Percentiles rank a stretch among this genome's conserved stretches.
Evolutionary conservation across 2,888 invertebrate species (phyloP).

Genomic region (Euplexia lucipara): DNA sequence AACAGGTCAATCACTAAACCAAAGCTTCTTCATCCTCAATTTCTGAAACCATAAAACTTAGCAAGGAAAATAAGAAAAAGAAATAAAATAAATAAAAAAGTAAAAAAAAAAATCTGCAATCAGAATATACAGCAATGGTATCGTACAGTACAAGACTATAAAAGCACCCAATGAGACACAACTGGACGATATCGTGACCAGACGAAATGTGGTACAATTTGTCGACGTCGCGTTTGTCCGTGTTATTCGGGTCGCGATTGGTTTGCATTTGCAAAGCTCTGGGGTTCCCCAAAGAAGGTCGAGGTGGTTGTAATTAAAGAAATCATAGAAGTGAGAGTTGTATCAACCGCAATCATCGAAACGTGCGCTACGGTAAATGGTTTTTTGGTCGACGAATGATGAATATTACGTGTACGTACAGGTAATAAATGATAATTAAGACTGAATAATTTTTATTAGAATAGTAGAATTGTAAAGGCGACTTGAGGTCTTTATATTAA

Average conservation of each 20-base stretch:
- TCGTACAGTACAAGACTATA: slow-evolving; percentile 38
- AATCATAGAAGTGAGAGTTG: slow-evolving; percentile 49
- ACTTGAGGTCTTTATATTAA: no score
- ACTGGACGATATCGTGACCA: slow-evolving; percentile 70
- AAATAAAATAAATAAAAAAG: no score
- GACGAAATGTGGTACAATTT: slow-evolving; percentile 69
- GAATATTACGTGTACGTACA: not conserved
- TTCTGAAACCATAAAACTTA: no score
- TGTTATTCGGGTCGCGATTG: slow-evolving; percentile 50
- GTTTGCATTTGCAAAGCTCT: slow-evolving; percentile 31
- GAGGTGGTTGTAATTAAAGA: slow-evolving; percentile 45
- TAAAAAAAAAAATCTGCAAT: no score
- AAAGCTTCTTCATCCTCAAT: no score
- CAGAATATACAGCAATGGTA: slow-evolving; percentile 3
- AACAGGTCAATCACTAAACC: no score
- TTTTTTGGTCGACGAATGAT: slow-evolving; percentile 23
- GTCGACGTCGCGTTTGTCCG: slow-evolving; percentile 64
- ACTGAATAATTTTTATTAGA: no score
- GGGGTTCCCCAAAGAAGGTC: slow-evolving; percentile 38
- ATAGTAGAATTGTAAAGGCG: no score
- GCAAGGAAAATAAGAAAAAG: no score
- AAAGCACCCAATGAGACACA: slow-evolving; percentile 53
- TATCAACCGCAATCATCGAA: slow-evolving; percentile 35
- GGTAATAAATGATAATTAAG: not conserved
- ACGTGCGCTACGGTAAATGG: slow-evolving; percentile 49